Conservation (phyloP, 1,140 invertebrate genomes). For the Spodoptera litura region DNA sequence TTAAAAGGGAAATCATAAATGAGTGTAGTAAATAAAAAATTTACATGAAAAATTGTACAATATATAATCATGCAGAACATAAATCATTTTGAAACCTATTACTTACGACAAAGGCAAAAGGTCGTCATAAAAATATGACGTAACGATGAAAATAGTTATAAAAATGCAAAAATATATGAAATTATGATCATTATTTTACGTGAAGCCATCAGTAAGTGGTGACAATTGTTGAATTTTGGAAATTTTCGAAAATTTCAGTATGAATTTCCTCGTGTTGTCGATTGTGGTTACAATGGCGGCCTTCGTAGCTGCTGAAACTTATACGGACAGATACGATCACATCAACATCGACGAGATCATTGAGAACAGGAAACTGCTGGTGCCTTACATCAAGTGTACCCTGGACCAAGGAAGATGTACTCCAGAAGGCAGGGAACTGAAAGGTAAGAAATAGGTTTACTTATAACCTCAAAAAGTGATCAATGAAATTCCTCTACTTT, state of each 20-base stretch:
- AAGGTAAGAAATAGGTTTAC: constrained; percentile 67
- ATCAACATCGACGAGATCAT: constrained; percentile 91
- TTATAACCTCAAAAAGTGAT: too few relatives aligned
- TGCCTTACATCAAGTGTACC: constrained; percentile 89
- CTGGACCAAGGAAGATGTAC: constrained; percentile 86
- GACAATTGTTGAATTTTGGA: neutral
- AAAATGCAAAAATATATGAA: neutral
- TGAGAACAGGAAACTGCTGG: constrained; percentile 88
- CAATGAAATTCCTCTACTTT: too few relatives aligned
- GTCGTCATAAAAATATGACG: constrained; percentile 7
- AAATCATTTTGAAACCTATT: constrained; percentile 5
- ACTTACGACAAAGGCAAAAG: neutral
- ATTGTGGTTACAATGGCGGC: constrained; percentile 61
- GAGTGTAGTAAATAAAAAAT: neutral
- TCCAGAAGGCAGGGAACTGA: constrained; percentile 86
- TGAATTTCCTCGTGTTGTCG: constrained; percentile 56
- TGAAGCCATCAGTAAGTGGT: neutral
- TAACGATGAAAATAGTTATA: constrained; percentile 8
- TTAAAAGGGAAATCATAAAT: neutral
- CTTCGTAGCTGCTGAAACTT: constrained; percentile 80
- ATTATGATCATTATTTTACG: neutral
- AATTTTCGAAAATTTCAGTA: constrained; percentile 46
- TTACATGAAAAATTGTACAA: neutral
- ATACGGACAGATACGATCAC: constrained; percentile 91
- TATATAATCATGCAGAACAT: neutral